A percentile compares a stretch with the other conserved stretches of the same genome.
phyloP scores from a whole-genome alignment of 2,113 vertebrate species.

The Syngnathus typhle region DNA sequence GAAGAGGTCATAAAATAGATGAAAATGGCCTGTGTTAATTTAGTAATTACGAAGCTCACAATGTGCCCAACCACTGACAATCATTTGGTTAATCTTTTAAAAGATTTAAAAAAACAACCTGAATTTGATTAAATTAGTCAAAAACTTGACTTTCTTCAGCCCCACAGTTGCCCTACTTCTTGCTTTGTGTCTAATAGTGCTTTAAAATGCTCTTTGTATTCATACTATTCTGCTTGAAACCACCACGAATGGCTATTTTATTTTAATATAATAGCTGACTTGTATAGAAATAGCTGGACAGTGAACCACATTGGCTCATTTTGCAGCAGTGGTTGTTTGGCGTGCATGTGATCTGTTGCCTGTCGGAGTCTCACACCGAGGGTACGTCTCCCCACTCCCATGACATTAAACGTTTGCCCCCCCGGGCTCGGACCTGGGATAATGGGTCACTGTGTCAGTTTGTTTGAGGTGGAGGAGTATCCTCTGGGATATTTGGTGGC shows the following conservation, averaged over 20 bases:
- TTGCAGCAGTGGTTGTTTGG: conserved; percentile 50
- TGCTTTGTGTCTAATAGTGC: neutral
- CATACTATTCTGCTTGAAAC: neutral
- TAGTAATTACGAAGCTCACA: neutral
- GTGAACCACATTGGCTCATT: conserved; percentile 2
- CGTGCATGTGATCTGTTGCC: conserved; percentile 46
- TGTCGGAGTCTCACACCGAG: conserved; percentile 41
- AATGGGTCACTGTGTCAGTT: conserved; percentile 71
- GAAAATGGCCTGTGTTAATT: neutral
- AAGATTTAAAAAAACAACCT: neutral
- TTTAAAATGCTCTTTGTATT: neutral
- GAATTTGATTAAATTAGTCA: neutral
- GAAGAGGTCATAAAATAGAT: too few species aligned
- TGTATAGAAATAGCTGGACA: neutral
- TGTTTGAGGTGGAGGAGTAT: conserved; percentile 46
- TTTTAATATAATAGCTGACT: neutral
- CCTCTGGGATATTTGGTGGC: conserved; percentile 29
- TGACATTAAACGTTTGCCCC: conserved; percentile 57
- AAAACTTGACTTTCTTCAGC: neutral
- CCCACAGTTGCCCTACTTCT: neutral
- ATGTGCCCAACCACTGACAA: too few species aligned
- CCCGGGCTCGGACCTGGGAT: conserved; percentile 55
- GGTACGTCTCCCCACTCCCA: neutral
- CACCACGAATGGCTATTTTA: neutral
- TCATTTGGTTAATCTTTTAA: neutral